Base-by-base conservation (phyloP, 2,113 vertebrate genomes). In the Oncorhynchus mykiss region DNA sequence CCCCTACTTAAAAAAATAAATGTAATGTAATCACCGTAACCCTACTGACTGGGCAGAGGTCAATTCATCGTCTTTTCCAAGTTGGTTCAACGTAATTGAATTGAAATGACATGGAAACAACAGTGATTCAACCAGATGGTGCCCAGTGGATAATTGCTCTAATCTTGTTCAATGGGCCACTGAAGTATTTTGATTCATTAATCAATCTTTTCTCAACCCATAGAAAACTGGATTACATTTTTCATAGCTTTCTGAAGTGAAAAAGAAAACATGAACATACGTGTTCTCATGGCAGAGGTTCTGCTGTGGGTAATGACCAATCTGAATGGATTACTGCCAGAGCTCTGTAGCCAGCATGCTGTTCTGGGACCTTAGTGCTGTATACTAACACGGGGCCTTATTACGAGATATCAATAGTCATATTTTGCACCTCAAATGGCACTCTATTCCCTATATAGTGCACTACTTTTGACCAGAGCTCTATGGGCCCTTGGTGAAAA, bases 301-400 rank as follows among this genome's bases (percentile, higher is more conserved):
- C 69, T 49, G 29, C n/a, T 16, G 49, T 70, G 57, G n/a, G 54
- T 80, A 20, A 22, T 45, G 54, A 9, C 70, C 78, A 27, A 76
- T 85, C 72, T 77, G 76, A 79, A 84, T 82, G 76, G 72, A 34
- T 68, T 62, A 62, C 7, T 62, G 79, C 68, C 25, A 60, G n/a
- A 34, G 27, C 31, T 27, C 27, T 18, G 57, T 62, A 29, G 57
- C 71, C 54, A 62, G 57, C 6, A 34, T 60, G 31, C 18, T 60
- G 16, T 60, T 14, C 25, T 60, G 51, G 20, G 9, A 45, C 45
- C n/a, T 51, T 48, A 16, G 34, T 13, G 51, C 68, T 24, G 11
- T 78, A 79, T 20, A 81, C 25, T 80, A 80, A 87, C 68, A 72
- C 77, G 69, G 77, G 75, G 75, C 48, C 83, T 84, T 81, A 65